Base-by-base conservation (phyloP, 2,113 vertebrate genomes). In the Chionis minor region DNA sequence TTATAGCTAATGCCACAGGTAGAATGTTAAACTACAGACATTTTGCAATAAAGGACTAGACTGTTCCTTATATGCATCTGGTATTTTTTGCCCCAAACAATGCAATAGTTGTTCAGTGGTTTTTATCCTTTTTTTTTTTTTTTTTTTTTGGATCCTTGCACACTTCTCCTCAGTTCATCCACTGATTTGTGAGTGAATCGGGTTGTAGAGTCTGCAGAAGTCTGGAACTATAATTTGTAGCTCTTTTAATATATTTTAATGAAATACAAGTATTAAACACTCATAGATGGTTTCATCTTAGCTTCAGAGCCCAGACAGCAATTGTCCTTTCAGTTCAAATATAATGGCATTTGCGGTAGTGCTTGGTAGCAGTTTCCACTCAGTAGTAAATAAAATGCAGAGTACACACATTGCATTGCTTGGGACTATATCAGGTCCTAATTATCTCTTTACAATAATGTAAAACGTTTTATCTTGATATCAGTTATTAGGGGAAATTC, bases 1-100 rank as follows among this genome's bases (percentile, higher is more conserved):
- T 97, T 95, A 97, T 95, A 97, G 96, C 86, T 97, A 93, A 96
- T 92, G 92, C 95, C 97, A 97, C 96, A 97, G 98, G 97, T 98
- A 97, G 92, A 97, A 96, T 97, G 94, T 97, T 97, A 97, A 96
- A 92, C 77, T 94, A 81, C 23, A 97, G 94, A 97, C 92, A 1
- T 97, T 96, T 97, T 95, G 69, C 55, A 95, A 47, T 95, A 97
- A 97, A 97, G 94, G 82, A 96, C 71, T 91, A 97, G 96, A 96
- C 94, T 97, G 91, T 81, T 92, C 75, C 88, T 96, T 78, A 70
- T 28, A 40, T 69, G 47, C 70, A 88, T 95, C 88, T 94, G 59
- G 45, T 91, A 52, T 88, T 90, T 96, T 97, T 92, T 93, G 81
- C 81, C 81, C 47, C 33, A 78, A 93, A 95, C 80, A 86, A 94